Evolutionary conservation across 2,113 vertebrate species (phyloP).

Genomic region (Lucifuga dentata): DNA sequence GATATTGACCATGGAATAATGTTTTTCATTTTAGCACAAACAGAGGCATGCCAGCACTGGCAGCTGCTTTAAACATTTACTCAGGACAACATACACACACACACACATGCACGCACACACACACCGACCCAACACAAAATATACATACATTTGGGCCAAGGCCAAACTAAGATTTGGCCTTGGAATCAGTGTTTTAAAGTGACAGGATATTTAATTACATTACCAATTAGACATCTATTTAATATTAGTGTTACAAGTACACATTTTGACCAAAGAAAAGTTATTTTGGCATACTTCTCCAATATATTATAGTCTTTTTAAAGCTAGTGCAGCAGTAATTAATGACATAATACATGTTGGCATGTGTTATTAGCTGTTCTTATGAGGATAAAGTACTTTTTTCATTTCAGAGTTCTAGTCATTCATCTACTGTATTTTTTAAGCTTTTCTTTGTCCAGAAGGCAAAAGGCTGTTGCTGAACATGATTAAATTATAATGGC

Average conservation of each 20-base stretch:
- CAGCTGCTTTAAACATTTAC: constrained; percentile 30
- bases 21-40: constrained; percentile 56
- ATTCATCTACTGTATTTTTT: constrained; percentile 19
- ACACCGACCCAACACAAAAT: neutral
- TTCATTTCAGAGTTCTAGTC: constrained; percentile 18
- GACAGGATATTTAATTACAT: no score
- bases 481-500: constrained; percentile 27
- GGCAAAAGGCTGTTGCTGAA: constrained; percentile 50
- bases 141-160: neutral
- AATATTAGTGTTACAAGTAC: no score
- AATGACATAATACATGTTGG: neutral
- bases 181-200: no score
- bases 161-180: neutral
- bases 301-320: no score
- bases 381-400: constrained; percentile 1
- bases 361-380: neutral
- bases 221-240: neutral
- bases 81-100: constrained; percentile 4
- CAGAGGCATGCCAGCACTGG: constrained; percentile 3
- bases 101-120: neutral
- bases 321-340: neutral
- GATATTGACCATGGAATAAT: constrained; percentile 73
- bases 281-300: no score
- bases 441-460: constrained; percentile 36
- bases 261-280: no score